Base-by-base conservation (phyloP, 2,888 invertebrate species). In the Drosophila monieri region DNA sequence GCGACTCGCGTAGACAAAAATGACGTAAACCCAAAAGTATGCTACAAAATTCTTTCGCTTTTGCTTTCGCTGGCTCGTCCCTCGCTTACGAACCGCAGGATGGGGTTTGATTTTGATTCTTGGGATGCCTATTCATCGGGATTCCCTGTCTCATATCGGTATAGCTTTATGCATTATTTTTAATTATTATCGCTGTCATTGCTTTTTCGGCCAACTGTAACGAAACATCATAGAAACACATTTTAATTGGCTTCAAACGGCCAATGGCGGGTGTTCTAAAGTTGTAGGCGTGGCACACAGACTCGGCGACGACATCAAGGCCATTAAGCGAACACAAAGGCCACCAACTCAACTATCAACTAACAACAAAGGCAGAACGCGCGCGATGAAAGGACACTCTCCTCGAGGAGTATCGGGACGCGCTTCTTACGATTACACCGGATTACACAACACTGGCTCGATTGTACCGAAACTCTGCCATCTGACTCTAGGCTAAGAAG, bases 301-400 rank as follows among this genome's bases (percentile, higher is more conserved):
- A 79, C 89, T 77, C 53, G 76, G 72, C 80, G 88, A 80, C 88
- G 85, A 79, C 85, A 77, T 74, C 85, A 89, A 89, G 90, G 89
- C 81, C 89, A 88, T 77, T 74, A 66, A 62, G 71, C 75, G 47
- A 74, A 67, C 48, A 54, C 32, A 76, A 53, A 58, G 73, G 54
- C 54, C 59, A 64, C 58, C 57, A 61, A 35, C 44, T 58, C 57
- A 66, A 15, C 67, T 53, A 68, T 65, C 77, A 69, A 69, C 56
- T 65, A 62, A 65, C 53, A 62, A 60, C 41, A 57, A 37, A 5
- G 8, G 6, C 14, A n/a, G 60, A 18, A 52, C 35, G 39, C 49
- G 21, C 30, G 51, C 48, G 37, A 21, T 35, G 30, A 44, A 37
- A 27, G 48, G 27, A 54, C 37, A 35, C 23, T 21, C 30, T 21